Conservation (phyloP, 2,888 invertebrate species). For the Chaetogeoica ovagalla region DNA sequence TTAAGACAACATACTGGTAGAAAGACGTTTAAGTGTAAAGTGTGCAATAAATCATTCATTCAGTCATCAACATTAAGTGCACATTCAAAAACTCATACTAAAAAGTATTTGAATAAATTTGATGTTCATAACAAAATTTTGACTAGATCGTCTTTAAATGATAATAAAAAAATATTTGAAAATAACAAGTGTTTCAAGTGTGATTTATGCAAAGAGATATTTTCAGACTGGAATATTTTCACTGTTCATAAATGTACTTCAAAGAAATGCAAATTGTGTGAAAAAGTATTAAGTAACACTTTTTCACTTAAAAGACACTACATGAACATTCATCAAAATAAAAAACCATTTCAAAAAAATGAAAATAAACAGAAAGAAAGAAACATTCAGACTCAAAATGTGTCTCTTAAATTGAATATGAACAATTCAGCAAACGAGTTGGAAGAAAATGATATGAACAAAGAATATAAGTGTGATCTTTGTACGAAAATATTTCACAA, state of each 20-base stretch:
- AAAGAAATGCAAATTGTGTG: not conserved
- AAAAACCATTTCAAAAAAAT: not conserved
- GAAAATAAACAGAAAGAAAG: slow-evolving; percentile 7
- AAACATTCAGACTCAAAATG: not conserved
- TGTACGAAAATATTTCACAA: slow-evolving; percentile 2
- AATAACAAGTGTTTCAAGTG: not conserved
- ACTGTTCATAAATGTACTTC: slow-evolving; percentile 2
- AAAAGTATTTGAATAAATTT: not conserved
- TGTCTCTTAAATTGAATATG: not conserved
- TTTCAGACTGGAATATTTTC: slow-evolving; percentile 5
- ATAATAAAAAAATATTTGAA: not conserved
- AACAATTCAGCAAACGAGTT: not conserved
- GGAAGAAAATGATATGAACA: not conserved
- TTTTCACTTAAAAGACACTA: slow-evolving; percentile 13
- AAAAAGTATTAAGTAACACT: not conserved
- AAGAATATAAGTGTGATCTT: slow-evolving; percentile 39
- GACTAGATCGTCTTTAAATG: not conserved
- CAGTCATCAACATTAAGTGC: not conserved
- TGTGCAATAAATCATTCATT: slow-evolving; percentile 3
- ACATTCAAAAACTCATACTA: slow-evolving; percentile 7
- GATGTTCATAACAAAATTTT: not conserved
- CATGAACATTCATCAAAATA: not conserved
- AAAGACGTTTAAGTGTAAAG: not conserved
- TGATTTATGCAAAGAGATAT: slow-evolving; percentile 20
- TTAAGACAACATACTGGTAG: not conserved